These are phyloP conservation scores for Paedocypris micromegethes DNA, from an alignment of 2,797 vertebrate genomes.

Conservation along the genomic window DNA sequence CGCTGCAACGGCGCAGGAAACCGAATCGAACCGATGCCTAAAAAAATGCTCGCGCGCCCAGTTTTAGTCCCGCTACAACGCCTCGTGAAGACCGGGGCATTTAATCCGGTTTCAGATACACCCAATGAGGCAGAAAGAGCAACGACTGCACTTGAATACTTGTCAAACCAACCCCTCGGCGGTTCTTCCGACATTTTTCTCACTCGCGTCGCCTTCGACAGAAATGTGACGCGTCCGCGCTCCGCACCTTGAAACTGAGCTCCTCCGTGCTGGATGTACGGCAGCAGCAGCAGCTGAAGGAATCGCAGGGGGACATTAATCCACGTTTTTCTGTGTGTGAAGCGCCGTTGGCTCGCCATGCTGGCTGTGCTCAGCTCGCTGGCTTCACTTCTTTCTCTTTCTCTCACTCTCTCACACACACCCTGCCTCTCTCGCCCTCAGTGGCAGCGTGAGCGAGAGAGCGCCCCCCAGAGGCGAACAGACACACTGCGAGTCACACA, in stretches of 20 bases:
- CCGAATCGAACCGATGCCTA: conserved; percentile 30
- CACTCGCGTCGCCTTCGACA: conserved; percentile 11
- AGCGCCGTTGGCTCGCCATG: conserved; percentile 87
- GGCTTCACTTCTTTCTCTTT: conserved; percentile 53
- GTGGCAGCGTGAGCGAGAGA: conserved; percentile 9
- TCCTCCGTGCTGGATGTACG: conserved; percentile 79
- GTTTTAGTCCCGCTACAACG: neutral
- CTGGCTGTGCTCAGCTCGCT: conserved; percentile 66
- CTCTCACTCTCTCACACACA: conserved; percentile 2
- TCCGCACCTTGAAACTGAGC: conserved; percentile 84
- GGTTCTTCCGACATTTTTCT: conserved; percentile 45
- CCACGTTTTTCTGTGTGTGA: conserved; percentile 82
- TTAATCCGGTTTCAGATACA: neutral
- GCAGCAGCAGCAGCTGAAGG: conserved; percentile 80
- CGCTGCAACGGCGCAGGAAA: conserved; percentile 45
- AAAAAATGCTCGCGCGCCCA: neutral
- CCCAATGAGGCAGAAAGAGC: neutral
- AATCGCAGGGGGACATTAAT: conserved; percentile 85
- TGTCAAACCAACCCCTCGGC: conserved; percentile 50
- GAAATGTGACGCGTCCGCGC: neutral
- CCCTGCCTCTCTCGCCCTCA: conserved; percentile 40
- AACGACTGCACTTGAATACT: conserved; percentile 40
- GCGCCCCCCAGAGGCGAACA: conserved; percentile 30
- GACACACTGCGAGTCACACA: neutral
- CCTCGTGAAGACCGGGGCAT: neutral